Percentiles rank a stretch among this genome's conserved stretches.
Evolutionary conservation across 1,140 invertebrate species (phyloP).

Genomic region (Aradophagus sp.): DNA sequence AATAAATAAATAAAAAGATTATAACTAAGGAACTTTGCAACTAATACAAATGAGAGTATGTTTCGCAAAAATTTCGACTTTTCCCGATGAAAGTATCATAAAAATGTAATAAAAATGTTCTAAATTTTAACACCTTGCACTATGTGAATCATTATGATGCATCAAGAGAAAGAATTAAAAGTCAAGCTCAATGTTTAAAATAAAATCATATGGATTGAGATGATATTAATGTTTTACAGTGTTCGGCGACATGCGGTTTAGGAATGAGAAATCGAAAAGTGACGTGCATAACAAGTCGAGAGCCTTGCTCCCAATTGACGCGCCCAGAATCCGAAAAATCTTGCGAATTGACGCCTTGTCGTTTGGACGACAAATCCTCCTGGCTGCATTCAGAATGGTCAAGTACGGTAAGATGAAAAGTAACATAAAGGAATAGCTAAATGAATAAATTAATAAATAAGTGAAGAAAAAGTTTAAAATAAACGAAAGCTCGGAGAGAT

Average conservation of each 20-base stretch:
- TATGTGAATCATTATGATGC: no score
- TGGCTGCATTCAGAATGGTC: conserved; percentile 70
- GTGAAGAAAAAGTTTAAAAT: no score
- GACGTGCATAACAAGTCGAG: conserved; percentile 66
- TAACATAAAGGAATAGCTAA: no score
- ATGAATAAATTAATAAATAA: no score
- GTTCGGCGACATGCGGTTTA: conserved; percentile 65
- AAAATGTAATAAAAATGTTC: no score
- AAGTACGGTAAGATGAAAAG: conserved; percentile 57
- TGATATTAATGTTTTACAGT: conserved; percentile 56
- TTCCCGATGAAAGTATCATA: no score
- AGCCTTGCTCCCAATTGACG: conserved; percentile 53
- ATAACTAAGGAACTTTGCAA: no score
- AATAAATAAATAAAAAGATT: no score
- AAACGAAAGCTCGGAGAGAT: no score
- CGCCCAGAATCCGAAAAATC: conserved; percentile 61
- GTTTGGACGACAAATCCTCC: conserved; percentile 31
- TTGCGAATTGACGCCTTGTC: conserved; percentile 61
- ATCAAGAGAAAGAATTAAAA: no score
- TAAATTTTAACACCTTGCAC: not conserved
- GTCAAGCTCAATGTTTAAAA: not conserved
- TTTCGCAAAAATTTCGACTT: no score
- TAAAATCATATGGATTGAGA: conserved; percentile 3
- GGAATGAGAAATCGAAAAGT: conserved; percentile 65
- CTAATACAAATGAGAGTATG: no score